These are phyloP conservation scores for Cephus sareptanus DNA, from an alignment of 2,888 invertebrate genomes.

Conservation along the genomic window DNA sequence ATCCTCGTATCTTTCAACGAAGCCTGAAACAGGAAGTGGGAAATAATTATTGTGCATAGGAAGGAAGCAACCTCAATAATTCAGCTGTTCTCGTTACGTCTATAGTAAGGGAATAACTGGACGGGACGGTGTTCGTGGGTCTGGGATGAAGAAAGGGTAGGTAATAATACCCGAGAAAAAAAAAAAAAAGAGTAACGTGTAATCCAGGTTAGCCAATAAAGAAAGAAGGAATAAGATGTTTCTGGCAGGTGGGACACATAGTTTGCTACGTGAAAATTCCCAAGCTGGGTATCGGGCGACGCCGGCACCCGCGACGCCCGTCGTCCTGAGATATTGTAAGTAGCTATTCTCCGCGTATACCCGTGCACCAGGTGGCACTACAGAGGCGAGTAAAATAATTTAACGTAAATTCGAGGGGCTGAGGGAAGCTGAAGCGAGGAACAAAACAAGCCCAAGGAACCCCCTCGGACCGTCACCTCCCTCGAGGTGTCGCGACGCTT, in stretches of 20 bases:
- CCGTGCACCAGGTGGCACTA: conserved; percentile 57
- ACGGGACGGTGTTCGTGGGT: neutral
- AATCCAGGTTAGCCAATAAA: neutral
- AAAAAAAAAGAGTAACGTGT: neutral
- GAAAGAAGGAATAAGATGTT: neutral
- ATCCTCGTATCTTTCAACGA: neutral
- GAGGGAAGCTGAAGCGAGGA: neutral
- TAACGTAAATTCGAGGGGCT: conserved; percentile 54
- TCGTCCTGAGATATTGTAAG: conserved; percentile 19
- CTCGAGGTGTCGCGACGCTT: neutral
- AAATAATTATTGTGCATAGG: neutral
- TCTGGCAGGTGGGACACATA: neutral
- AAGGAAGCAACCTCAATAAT: neutral
- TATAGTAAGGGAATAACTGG: neutral
- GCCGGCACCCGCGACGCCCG: neutral
- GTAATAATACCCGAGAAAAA: neutral
- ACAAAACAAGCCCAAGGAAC: neutral
- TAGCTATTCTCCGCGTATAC: conserved; percentile 35
- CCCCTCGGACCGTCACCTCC: neutral
- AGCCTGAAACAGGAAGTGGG: neutral
- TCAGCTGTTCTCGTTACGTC: neutral
- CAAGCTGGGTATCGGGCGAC: neutral
- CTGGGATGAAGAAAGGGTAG: neutral
- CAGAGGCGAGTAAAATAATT: conserved; percentile 59
- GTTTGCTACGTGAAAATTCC: neutral